These are phyloP conservation scores for Coptodon bakossiorum DNA, from an alignment of 2,113 vertebrate genomes.

Conservation along the genomic window DNA sequence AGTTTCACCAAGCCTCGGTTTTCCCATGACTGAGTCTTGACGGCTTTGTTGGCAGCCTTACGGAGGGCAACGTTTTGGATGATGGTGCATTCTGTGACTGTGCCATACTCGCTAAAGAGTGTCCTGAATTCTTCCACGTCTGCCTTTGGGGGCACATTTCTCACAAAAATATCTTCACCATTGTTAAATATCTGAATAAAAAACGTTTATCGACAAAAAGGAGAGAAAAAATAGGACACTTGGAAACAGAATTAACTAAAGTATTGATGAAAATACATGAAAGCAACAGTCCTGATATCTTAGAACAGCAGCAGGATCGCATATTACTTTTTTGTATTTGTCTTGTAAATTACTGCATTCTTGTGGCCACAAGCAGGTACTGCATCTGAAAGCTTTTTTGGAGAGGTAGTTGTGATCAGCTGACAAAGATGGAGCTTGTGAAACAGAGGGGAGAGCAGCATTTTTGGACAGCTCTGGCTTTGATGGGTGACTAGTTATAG, in stretches of 20 bases:
- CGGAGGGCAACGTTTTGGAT: conserved; percentile 74
- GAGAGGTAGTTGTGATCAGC: rapidly evolving
- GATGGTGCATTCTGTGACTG: conserved; percentile 73
- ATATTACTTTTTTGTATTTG: not conserved
- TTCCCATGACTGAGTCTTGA: conserved; percentile 69
- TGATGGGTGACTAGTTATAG: rapidly evolving
- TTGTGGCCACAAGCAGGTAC: not conserved
- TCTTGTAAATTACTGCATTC: not conserved
- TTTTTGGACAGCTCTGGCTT: rapidly evolving
- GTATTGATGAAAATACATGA: rapidly evolving
- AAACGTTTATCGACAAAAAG: not conserved
- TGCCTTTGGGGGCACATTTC: conserved; percentile 69
- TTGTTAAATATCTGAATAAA: conserved; percentile 21
- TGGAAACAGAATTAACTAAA: not conserved
- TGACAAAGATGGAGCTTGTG: not conserved
- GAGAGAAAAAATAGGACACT: rapidly evolving
- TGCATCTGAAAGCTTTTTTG: rapidly evolving
- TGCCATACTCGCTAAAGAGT: conserved; percentile 67
- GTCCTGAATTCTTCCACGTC: conserved; percentile 69
- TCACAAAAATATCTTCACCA: conserved; percentile 77
- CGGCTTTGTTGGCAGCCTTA: conserved; percentile 72
- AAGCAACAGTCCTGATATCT: rapidly evolving
- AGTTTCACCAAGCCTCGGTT: conserved; percentile 71
- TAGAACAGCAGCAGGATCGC: rapidly evolving
- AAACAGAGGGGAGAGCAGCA: not conserved